These are phyloP conservation scores for Tetrao urogallus DNA, from an alignment of 2,113 vertebrate species.

Conservation along the genomic window DNA sequence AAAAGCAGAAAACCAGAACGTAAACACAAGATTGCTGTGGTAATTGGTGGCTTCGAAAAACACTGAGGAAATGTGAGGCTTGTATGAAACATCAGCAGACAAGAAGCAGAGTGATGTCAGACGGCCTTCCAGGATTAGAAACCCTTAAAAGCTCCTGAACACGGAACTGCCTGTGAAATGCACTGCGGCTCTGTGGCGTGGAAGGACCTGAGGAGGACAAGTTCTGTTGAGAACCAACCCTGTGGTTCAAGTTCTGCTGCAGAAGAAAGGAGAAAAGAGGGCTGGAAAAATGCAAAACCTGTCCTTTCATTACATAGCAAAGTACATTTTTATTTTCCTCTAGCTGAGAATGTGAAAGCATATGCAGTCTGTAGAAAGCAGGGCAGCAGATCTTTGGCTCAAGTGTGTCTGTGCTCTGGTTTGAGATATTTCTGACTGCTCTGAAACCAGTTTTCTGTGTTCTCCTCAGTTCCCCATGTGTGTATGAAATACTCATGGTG, in stretches of 20 bases:
- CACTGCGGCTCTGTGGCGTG: background rate
- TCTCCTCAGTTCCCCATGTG: background rate
- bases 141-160: conserved; percentile 91
- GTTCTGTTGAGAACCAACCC: background rate
- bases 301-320: background rate
- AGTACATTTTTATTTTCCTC: background rate
- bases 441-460: background rate
- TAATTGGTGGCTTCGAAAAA: conserved; percentile 86
- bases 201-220: conserved; percentile 61
- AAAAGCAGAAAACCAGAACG: conserved; percentile 76
- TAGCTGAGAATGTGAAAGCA: background rate
- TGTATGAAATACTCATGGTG: background rate
- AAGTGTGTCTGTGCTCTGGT: background rate
- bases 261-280: background rate
- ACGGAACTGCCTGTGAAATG: conserved; percentile 31
- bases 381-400: fast-evolving
- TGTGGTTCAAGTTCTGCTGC: background rate
- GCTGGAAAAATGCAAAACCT: background rate
- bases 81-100: conserved; percentile 89
- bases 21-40: conserved; percentile 79
- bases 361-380: fast-evolving
- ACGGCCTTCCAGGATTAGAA: conserved; percentile 95
- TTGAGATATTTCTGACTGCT: background rate
- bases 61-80: conserved; percentile 89
- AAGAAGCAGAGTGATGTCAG: conserved; percentile 90